phyloP scores from a whole-genome alignment of 2,888 invertebrate species.

The Anoplius nigerrimus region DNA sequence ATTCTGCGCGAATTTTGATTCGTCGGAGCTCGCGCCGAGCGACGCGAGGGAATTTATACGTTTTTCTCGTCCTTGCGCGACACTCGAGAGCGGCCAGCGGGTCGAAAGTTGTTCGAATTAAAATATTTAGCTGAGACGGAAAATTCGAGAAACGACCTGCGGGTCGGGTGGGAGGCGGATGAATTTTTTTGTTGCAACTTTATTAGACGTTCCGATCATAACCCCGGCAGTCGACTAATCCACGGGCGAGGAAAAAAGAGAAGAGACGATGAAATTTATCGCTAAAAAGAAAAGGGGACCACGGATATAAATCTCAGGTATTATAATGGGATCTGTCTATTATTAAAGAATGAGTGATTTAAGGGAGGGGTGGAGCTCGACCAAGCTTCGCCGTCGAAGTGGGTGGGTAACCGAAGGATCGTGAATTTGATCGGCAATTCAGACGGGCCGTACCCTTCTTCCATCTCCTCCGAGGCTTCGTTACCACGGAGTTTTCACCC shows the following conservation, averaged over 20 bases:
- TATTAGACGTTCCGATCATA: constrained; percentile 35
- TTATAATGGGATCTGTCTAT: constrained; percentile 76
- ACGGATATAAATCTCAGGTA: constrained; percentile 74
- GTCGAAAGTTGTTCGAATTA: no score
- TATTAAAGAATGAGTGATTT: constrained; percentile 76
- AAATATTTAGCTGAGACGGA: no score
- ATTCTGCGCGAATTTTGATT: no score
- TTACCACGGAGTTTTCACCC: constrained; percentile 36
- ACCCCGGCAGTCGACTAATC: constrained; percentile 50
- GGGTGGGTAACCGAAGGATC: constrained; percentile 66
- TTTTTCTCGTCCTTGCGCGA: no score
- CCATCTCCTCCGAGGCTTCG: constrained; percentile 43
- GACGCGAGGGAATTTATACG: no score
- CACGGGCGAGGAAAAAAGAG: constrained; percentile 43
- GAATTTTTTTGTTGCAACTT: constrained; percentile 21
- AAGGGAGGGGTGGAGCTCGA: constrained; percentile 72
- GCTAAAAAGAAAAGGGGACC: constrained; percentile 74
- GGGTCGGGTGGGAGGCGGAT: no score
- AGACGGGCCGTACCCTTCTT: constrained; percentile 39
- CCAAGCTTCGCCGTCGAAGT: constrained; percentile 61
- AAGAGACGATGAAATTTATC: constrained; percentile 71
- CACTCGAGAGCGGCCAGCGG: no score
- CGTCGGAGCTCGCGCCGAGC: no score
- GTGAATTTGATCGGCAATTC: constrained; percentile 72
- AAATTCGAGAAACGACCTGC: no score